A percentile compares a stretch with the other conserved stretches of the same genome.
These are phyloP conservation scores for Podabrus alpinus DNA, from an alignment of 2,888 invertebrate genomes.

Conservation along the genomic window DNA sequence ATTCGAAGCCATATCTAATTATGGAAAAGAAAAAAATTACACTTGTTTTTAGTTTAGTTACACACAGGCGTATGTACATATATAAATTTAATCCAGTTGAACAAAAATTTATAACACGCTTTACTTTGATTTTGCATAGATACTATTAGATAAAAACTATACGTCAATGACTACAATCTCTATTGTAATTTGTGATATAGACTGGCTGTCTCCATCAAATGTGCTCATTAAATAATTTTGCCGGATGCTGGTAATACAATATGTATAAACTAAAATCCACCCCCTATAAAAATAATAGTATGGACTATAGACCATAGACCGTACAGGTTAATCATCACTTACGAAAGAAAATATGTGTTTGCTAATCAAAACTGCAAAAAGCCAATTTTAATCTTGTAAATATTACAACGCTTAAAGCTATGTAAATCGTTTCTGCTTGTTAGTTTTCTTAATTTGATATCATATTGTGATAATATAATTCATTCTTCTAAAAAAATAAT, in stretches of 20 bases:
- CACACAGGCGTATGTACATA: too few relatives aligned
- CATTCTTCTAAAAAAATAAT: too few relatives aligned
- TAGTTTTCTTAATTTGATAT: too few relatives aligned
- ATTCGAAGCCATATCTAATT: too few relatives aligned
- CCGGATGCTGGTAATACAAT: background rate
- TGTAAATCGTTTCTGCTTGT: too few relatives aligned
- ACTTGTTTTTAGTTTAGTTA: too few relatives aligned
- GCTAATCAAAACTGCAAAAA: background rate
- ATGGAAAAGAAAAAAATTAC: too few relatives aligned
- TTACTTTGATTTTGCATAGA: background rate
- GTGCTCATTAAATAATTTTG: background rate
- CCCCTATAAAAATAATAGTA: background rate
- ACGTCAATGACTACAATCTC: background rate
- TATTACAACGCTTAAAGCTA: too few relatives aligned
- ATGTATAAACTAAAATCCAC: background rate
- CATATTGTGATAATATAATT: too few relatives aligned
- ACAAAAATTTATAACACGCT: background rate
- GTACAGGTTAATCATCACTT: background rate
- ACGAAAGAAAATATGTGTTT: background rate
- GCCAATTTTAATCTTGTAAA: background rate
- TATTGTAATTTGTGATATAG: background rate
- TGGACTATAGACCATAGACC: background rate
- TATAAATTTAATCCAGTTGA: too few relatives aligned
- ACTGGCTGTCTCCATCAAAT: background rate
- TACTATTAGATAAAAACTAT: too few relatives aligned